Evolutionary conservation across 2,797 vertebrate species (phyloP).

Genomic region (Pagetopsis macropterus): DNA sequence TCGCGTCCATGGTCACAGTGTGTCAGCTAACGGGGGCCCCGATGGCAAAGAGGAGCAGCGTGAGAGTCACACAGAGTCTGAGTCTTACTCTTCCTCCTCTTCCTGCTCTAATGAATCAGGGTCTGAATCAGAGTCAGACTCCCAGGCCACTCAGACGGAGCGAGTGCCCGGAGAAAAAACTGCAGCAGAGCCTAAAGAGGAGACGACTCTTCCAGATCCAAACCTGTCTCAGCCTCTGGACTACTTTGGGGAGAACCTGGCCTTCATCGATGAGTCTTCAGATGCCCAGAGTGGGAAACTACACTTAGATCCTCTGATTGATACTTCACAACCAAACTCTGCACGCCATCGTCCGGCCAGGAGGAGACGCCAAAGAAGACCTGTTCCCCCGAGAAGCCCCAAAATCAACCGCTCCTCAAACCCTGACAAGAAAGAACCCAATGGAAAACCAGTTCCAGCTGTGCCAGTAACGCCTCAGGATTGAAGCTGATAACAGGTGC

Average conservation of each 20-base stretch:
- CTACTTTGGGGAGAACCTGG: conserved; percentile 91
- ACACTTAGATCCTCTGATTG: conserved; percentile 75
- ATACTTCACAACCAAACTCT: conserved; percentile 57
- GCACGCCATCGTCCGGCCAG: conserved; percentile 64
- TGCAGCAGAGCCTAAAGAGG: conserved; percentile 33
- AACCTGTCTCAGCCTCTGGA: conserved; percentile 83
- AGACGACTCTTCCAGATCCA: conserved; percentile 49
- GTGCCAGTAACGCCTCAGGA: conserved; percentile 61
- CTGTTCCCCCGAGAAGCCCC: conserved; percentile 55
- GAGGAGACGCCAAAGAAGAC: conserved; percentile 77
- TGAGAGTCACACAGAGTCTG: conserved; percentile 66
- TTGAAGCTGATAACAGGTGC: conserved; percentile 15
- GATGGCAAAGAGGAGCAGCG: conserved; percentile 55
- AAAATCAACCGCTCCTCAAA: conserved; percentile 58
- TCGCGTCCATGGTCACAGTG: conserved; percentile 60
- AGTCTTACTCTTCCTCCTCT: conserved; percentile 63
- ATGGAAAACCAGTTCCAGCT: conserved; percentile 69
- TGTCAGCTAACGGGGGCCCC: conserved; percentile 40
- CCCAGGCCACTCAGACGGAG: conserved; percentile 79
- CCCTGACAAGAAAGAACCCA: conserved; percentile 62
- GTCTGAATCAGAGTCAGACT: conserved; percentile 77
- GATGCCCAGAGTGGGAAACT: conserved; percentile 87
- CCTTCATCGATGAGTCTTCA: conserved; percentile 93
- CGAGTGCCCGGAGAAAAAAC: conserved; percentile 70
- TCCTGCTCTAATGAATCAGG: conserved; percentile 67